Evolutionary conservation across 2,113 vertebrate species (phyloP), one percentile per base, ranked within the genome.

Genomic region (Thermophis baileyi): DNA sequence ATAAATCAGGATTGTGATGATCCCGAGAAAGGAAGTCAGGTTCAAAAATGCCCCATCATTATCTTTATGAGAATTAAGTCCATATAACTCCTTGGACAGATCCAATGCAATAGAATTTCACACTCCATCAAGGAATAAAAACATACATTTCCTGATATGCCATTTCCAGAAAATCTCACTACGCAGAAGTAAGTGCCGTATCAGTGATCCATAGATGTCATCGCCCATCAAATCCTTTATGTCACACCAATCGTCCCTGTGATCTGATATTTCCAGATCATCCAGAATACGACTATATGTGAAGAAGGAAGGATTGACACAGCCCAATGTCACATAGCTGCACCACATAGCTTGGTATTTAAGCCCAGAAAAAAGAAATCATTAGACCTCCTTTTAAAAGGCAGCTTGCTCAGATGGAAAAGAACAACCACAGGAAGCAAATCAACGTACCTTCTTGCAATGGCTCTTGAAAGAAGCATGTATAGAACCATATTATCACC

Each of bases 381-480:
- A n/a, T 47, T 12, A 25, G 50, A 40, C 7, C 88, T 20, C 47
- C 91, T 86, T 94, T 91, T 35, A 86, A 50, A 92, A 40, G 14
- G 1, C 54, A 12, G 30, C 4, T 85, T 49, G 57, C 30, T 57
- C 27, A 69, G 46, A 90, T 92, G 63, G 89, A 92, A 95, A 94
- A 93, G 30, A 55, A 93, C 89, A 53, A 92, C 10, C 30, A 46
- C 30, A 49, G 22, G 54, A 85, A n/a, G 91, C 85, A 88, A 93
- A 94, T 46, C 90, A 94, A n/a, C 40, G 9, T 30, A 7, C 89
- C 0, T 3, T 89, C 93, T 91, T 44, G 57, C 94, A 93, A 95
- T 24, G 89, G 92, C 94, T 89, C 93, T 57, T 92, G 27, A 89
- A 22, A 96, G 92, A 95, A 95, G 92, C 94, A 96, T 94, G 95